These are phyloP conservation scores for Hypotaenidia philippensis DNA, from an alignment of 2,797 vertebrate species.

Conservation along the genomic window DNA sequence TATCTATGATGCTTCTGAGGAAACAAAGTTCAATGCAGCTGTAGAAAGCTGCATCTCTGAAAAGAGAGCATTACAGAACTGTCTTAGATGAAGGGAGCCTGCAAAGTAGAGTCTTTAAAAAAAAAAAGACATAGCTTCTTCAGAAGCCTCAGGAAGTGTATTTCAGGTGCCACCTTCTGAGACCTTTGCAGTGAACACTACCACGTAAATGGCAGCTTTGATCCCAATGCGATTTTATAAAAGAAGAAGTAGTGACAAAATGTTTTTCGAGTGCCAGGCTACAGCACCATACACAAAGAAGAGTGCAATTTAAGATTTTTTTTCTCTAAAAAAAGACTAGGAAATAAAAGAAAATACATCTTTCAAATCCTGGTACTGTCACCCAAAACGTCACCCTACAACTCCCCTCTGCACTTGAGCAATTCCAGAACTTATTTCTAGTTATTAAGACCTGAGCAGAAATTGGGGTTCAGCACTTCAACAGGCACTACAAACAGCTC, in stretches of 20 bases:
- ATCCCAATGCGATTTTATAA: not conserved
- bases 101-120: not conserved
- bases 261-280: not conserved
- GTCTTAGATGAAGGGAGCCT: not conserved
- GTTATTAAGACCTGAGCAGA: not conserved
- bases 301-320: not conserved
- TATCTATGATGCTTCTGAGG: not conserved
- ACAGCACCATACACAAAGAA: not conserved
- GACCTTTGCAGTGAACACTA: not conserved
- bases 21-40: not conserved
- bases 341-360: not conserved
- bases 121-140: not conserved
- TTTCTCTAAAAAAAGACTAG: not conserved
- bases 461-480: not conserved
- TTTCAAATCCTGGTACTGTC: not conserved
- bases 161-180: not conserved
- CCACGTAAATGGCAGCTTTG: not conserved
- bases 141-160: not conserved
- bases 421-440: not conserved
- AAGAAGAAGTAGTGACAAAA: not conserved
- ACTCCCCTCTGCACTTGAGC: not conserved
- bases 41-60: not conserved
- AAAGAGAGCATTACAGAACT: not conserved
- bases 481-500: not conserved
- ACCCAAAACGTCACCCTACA: not conserved